Percentiles rank a stretch among this genome's conserved stretches.
Evolutionary conservation across 2,797 vertebrate species (phyloP).

Genomic region (Lycodopsis pacificus): DNA sequence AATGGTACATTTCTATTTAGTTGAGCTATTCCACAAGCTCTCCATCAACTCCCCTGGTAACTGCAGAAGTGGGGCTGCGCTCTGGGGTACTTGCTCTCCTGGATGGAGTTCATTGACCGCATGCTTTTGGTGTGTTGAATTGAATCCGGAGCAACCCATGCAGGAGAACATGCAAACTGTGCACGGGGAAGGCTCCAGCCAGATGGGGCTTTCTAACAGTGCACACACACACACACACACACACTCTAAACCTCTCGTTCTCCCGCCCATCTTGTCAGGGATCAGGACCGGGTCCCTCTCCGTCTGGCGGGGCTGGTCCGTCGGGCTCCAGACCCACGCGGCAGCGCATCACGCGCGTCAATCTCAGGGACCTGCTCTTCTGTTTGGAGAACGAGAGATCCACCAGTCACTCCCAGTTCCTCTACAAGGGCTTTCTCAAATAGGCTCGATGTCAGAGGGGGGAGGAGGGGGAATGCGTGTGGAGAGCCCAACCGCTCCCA

Average conservation of each 20-base stretch:
- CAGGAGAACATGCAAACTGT: constrained; percentile 7
- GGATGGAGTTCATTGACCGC: neutral
- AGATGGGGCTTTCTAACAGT: neutral
- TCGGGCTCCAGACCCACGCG: constrained; percentile 92
- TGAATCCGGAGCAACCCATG: neutral
- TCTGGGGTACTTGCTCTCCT: neutral
- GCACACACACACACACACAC: neutral
- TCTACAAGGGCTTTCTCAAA: constrained; percentile 99
- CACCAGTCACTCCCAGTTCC: constrained; percentile 95
- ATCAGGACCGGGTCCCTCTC: constrained; percentile 86
- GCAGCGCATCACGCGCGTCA: constrained; percentile 98
- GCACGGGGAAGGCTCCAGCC: neutral
- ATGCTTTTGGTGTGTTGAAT: constrained; percentile 1
- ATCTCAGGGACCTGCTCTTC: constrained; percentile 99
- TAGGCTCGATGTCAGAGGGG: constrained; percentile 80
- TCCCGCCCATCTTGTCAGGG: constrained; percentile 78
- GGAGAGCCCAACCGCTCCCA: constrained; percentile 62
- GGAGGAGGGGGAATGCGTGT: constrained; percentile 30
- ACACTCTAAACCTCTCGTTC: neutral
- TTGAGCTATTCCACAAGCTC: neutral
- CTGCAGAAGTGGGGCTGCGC: neutral
- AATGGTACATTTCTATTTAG: neutral
- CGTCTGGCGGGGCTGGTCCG: constrained; percentile 87
- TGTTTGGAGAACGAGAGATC: constrained; percentile 97
- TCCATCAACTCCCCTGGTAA: neutral